A percentile compares a stretch with the other conserved stretches of the same genome.
phyloP scores from a whole-genome alignment of 92 coral and sea anemone species.

The Palythoa grandis region DNA sequence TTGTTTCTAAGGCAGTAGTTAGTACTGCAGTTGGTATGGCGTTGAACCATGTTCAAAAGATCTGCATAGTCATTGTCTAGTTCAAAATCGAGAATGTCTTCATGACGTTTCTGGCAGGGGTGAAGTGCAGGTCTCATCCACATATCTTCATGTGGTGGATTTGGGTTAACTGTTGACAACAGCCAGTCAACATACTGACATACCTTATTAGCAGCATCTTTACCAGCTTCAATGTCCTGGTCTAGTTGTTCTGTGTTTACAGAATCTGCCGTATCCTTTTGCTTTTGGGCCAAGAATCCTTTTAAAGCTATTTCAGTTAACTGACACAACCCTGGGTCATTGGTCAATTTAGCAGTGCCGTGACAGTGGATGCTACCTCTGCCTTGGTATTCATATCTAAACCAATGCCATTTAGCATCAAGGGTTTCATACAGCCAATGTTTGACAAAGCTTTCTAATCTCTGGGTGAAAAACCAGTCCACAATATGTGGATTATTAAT shows the following conservation, averaged over 20 bases:
- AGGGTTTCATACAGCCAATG: too few relatives aligned
- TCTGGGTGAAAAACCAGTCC: too few relatives aligned
- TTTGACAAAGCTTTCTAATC: too few relatives aligned
- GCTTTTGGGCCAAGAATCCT: slow-evolving; percentile 56
- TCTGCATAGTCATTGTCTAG: slow-evolving; percentile 56
- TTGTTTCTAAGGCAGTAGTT: slow-evolving; percentile 70
- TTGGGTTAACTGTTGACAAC: slow-evolving; percentile 59
- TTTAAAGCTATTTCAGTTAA: slow-evolving; percentile 59
- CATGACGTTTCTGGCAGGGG: slow-evolving; percentile 48
- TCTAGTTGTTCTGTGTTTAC: slow-evolving; percentile 33
- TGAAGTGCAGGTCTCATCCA: slow-evolving; percentile 55
- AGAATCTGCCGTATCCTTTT: slow-evolving; percentile 43
- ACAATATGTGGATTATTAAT: too few relatives aligned
- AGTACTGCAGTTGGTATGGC: slow-evolving; percentile 65
- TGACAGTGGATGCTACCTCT: too few relatives aligned
- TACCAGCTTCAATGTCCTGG: slow-evolving; percentile 41
- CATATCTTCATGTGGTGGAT: slow-evolving; percentile 51
- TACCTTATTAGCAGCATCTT: not conserved
- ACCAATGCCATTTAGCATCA: slow-evolving; percentile 6
- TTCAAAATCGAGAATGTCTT: slow-evolving; percentile 25
- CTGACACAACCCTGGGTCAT: slow-evolving; percentile 49
- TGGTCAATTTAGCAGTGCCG: not conserved
- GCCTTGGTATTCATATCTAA: slow-evolving; percentile 1
- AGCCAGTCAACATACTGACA: slow-evolving; percentile 6
- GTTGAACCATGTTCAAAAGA: slow-evolving; percentile 62